A percentile compares a stretch with the other conserved stretches of the same genome.
These are phyloP conservation scores for Hirtodrosophila alboralis DNA, from an alignment of 2,888 invertebrate species.

Conservation along the genomic window DNA sequence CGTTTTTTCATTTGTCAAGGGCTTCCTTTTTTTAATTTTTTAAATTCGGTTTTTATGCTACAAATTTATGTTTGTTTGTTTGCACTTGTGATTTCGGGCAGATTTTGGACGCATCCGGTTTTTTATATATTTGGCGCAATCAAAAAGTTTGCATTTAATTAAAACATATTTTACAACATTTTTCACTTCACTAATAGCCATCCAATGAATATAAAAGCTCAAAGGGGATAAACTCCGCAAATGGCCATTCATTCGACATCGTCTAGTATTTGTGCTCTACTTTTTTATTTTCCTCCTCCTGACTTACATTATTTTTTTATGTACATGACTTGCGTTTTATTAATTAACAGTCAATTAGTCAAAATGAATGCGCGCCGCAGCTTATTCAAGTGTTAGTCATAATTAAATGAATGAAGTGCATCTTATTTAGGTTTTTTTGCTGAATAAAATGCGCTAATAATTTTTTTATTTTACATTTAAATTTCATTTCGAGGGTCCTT, in stretches of 20 bases:
- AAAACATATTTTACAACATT: slow-evolving; percentile 66
- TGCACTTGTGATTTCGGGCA: slow-evolving; percentile 58
- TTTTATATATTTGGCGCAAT: slow-evolving; percentile 41
- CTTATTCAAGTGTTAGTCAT: slow-evolving; percentile 47
- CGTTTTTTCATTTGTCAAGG: too few relatives aligned
- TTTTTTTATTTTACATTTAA: slow-evolving; percentile 13
- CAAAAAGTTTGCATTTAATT: slow-evolving; percentile 71
- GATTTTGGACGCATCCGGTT: slow-evolving; percentile 40
- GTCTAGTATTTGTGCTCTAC: slow-evolving; percentile 21
- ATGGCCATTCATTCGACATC: slow-evolving; percentile 57
- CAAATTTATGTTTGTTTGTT: slow-evolving; percentile 65
- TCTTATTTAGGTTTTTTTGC: slow-evolving; percentile 6
- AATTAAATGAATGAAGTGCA: slow-evolving; percentile 43
- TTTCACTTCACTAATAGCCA: slow-evolving; percentile 39
- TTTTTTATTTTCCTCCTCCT: slow-evolving; percentile 4
- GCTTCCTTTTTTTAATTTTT: not conserved
- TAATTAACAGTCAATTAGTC: slow-evolving; percentile 70
- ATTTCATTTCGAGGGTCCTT: slow-evolving; percentile 3
- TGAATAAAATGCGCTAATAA: slow-evolving; percentile 3
- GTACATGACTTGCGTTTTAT: slow-evolving; percentile 35
- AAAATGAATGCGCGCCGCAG: slow-evolving; percentile 28
- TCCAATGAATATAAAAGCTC: slow-evolving; percentile 53
- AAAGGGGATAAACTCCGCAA: slow-evolving; percentile 30
- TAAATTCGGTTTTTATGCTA: not conserved
- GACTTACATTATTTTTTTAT: not conserved